Percentiles rank a stretch among this genome's conserved stretches.
phyloP scores from a whole-genome alignment of 1,140 invertebrate species.

The Telenomus remus region DNA sequence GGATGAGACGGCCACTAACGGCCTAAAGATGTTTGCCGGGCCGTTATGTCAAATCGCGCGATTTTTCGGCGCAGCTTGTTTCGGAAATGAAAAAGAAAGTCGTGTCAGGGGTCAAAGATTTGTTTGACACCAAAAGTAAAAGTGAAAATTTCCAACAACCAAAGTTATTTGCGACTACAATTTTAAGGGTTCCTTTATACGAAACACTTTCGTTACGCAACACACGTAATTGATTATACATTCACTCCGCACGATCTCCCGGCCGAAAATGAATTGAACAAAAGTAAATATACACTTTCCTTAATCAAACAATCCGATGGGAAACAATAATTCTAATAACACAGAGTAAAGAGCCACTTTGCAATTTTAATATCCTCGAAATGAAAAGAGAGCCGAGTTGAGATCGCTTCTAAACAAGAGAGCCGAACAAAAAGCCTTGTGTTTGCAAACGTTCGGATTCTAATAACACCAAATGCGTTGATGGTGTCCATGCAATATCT shows the following conservation, averaged over 20 bases:
- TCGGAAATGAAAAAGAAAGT: conserved; percentile 50
- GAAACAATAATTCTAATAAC: too few relatives aligned
- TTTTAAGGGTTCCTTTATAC: conserved; percentile 2
- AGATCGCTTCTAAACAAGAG: too few relatives aligned
- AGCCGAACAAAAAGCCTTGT: too few relatives aligned
- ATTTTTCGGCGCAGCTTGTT: conserved; percentile 33
- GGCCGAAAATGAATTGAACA: background rate
- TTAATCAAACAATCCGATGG: too few relatives aligned
- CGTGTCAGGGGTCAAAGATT: conserved; percentile 49
- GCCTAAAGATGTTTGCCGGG: conserved; percentile 13
- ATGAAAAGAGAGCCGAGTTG: too few relatives aligned
- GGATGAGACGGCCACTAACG: conserved; percentile 18
- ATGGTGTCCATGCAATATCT: conserved; percentile 25
- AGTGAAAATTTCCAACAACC: conserved; percentile 39
- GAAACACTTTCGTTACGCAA: conserved; percentile 26
- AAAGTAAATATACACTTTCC: background rate
- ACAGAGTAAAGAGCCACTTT: too few relatives aligned
- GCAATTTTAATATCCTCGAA: too few relatives aligned
- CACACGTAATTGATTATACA: conserved; percentile 23
- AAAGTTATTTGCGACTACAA: conserved; percentile 20
- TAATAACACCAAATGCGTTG: conserved; percentile 19
- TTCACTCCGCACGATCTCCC: background rate
- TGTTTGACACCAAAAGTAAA: conserved; percentile 36
- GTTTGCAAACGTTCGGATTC: background rate
- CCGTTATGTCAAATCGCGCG: conserved; percentile 46